phyloP scores from a whole-genome alignment of 2,888 invertebrate genomes.

The Zelleria hepariella region DNA sequence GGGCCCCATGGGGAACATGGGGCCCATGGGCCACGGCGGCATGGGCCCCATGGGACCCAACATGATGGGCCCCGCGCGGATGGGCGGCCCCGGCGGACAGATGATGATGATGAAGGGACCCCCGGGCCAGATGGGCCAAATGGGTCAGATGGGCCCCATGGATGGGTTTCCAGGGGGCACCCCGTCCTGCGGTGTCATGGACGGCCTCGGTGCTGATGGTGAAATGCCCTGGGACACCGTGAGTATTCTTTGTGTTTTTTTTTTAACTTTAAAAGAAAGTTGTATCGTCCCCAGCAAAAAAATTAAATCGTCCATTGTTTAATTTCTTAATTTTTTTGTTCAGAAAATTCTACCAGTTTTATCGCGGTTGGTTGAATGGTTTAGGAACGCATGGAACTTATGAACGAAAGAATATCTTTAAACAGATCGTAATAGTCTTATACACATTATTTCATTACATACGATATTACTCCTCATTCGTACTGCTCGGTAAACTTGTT shows the following conservation, averaged over 20 bases:
- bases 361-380: too few species aligned
- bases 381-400: too few species aligned
- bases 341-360: too few species aligned
- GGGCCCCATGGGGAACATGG: constrained; percentile 66
- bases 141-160: constrained; percentile 63
- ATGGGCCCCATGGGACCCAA: constrained; percentile 67
- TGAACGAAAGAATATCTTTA: too few species aligned
- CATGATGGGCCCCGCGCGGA: constrained; percentile 64
- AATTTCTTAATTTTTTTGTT: too few species aligned
- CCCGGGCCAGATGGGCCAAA: constrained; percentile 59
- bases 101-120: constrained; percentile 70
- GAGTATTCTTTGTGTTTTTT: constrained; percentile 24
- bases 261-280: background rate
- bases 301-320: too few species aligned
- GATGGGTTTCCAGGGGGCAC: constrained; percentile 72
- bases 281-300: too few species aligned
- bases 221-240: constrained; percentile 73
- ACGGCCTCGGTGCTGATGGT: constrained; percentile 73
- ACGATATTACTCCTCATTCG: too few species aligned
- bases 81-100: constrained; percentile 54
- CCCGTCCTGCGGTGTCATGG: constrained; percentile 73
- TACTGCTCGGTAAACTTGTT: too few species aligned
- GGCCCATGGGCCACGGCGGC: constrained; percentile 56
- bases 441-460: too few species aligned
- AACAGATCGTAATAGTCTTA: too few species aligned